These are phyloP conservation scores for Chouioia cunea DNA, from an alignment of 2,888 invertebrate species.

Conservation along the genomic window DNA sequence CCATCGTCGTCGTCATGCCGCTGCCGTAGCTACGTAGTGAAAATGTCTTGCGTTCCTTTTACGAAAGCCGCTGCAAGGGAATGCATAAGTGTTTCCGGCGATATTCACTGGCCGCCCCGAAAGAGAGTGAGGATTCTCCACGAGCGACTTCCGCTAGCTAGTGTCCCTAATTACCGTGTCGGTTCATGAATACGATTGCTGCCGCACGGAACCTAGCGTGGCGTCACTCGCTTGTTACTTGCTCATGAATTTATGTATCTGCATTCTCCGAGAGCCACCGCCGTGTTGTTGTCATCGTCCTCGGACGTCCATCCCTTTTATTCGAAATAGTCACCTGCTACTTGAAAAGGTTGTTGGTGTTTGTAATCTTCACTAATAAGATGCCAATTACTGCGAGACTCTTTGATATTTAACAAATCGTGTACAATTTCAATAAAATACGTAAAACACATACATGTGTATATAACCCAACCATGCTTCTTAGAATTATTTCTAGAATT, in stretches of 20 bases:
- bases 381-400: neutral
- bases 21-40: conserved; percentile 27
- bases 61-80: conserved; percentile 60
- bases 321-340: neutral
- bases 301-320: conserved; percentile 28
- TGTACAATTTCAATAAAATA: no score
- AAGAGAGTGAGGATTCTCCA: conserved; percentile 65
- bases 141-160: conserved; percentile 67
- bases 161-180: conserved; percentile 69
- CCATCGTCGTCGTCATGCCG: conserved; percentile 13
- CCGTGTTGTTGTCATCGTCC: conserved; percentile 49
- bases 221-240: conserved; percentile 67
- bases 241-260: conserved; percentile 69
- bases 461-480: no score
- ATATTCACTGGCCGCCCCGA: conserved; percentile 54
- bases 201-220: conserved; percentile 67
- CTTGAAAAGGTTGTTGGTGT: neutral
- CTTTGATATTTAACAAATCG: no score
- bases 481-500: no score
- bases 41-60: conserved; percentile 60
- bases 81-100: conserved; percentile 68
- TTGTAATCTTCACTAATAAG: conserved; percentile 14
- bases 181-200: conserved; percentile 69
- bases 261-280: conserved; percentile 64
- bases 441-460: no score